Conservation (phyloP, 2,797 vertebrate species). For the Thamnophis elegans region DNA sequence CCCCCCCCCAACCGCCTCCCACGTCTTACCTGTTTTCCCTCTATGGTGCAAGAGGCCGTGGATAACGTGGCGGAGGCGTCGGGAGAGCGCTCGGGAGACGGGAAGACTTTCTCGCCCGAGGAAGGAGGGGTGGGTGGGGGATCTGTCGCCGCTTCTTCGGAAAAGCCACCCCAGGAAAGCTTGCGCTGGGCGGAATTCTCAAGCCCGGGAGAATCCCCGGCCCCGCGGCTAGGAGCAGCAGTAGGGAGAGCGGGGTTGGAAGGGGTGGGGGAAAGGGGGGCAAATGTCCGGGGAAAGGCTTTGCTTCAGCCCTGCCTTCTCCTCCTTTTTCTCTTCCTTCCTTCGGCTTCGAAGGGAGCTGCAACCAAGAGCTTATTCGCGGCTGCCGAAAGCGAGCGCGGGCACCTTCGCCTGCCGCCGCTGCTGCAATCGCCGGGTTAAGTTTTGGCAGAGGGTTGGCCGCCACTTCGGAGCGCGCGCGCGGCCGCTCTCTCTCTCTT, state of each 20-base stretch:
- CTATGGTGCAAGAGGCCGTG: conserved; percentile 70
- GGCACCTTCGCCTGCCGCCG: conserved; percentile 58
- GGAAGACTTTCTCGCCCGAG: conserved; percentile 43
- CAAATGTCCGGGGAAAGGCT: conserved; percentile 44
- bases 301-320: conserved; percentile 37
- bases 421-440: conserved; percentile 69
- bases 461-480: conserved; percentile 68
- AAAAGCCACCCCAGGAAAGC: not conserved
- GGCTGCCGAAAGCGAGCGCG: conserved; percentile 55
- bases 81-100: conserved; percentile 7
- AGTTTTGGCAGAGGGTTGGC: conserved; percentile 72
- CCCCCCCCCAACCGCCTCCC: not conserved
- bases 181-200: conserved; percentile 31
- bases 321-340: not conserved
- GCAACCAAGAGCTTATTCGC: not conserved
- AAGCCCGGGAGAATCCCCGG: conserved; percentile 22
- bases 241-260: not conserved
- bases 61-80: conserved; percentile 58
- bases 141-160: not conserved
- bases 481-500: not conserved
- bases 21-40: conserved; percentile 75
- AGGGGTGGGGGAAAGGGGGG: not conserved
- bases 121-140: too few relatives aligned
- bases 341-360: conserved; percentile 39
- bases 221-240: not conserved